Conservation (phyloP, 2,797 vertebrate genomes). For the Capromys pilorides region DNA sequence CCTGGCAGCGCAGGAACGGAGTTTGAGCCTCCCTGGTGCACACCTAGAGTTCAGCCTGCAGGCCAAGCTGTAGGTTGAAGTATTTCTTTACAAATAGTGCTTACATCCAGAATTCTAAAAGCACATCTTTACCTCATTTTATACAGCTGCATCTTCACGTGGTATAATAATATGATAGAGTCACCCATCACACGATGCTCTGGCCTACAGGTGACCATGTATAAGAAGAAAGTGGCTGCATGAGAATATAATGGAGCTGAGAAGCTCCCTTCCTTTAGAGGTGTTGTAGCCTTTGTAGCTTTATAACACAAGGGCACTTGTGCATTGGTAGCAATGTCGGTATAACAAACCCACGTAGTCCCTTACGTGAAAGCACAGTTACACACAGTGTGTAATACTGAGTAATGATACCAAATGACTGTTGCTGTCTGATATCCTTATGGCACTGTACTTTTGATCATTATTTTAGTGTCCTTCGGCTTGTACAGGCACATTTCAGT, state of each 20-base stretch:
- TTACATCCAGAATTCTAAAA: neutral
- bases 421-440: neutral
- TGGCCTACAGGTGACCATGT: neutral
- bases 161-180: neutral
- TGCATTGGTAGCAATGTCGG: neutral
- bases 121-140: neutral
- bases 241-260: neutral
- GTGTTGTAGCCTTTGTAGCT: neutral
- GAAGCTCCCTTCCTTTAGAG: neutral
- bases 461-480: neutral
- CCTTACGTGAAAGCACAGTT: neutral
- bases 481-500: neutral
- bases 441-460: neutral
- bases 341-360: neutral
- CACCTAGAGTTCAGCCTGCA: neutral
- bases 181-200: neutral
- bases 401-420: neutral
- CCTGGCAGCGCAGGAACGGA: neutral
- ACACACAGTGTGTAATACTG: neutral
- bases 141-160: neutral
- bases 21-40: fast-evolving
- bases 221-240: neutral
- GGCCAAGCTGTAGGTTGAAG: neutral
- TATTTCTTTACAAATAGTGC: neutral
- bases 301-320: neutral